Evolutionary conservation across 1,140 invertebrate genomes (phyloP), one percentile per base, ranked within the genome.

Genomic region (Trichonephila clavata): DNA sequence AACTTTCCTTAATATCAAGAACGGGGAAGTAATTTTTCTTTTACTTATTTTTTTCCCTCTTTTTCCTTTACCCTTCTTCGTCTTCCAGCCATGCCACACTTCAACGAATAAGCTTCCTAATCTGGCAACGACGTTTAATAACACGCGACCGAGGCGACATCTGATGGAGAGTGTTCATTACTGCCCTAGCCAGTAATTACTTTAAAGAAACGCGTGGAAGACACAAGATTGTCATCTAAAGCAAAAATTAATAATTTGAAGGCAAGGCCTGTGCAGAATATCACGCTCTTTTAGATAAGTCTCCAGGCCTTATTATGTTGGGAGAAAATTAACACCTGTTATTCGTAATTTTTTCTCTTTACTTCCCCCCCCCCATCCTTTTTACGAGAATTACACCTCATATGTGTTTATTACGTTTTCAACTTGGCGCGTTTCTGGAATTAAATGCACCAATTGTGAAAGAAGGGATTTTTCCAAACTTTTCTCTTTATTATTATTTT

Each of bases 311-410:
- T 93, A 93, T 93, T 93, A 88, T 93, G 92, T 87, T 24, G 68
- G 65, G 92, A 93, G 92, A 93, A 93, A 93, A 93, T 93, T 88
- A 93, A 93, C 92, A 93, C 92, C 92, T 93, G 92, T 93, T 93
- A 93, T 93, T 87, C 86, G 43, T 57, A 43, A 50, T 65, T 93
- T 93, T 93, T 93, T 87, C 21, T 77, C 4, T 81, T n/a, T 20
- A 32, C n/a, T 27, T n/a, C n/a, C n/a, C n/a, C n/a, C 84, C 24
- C 81, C 16, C 84, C 24, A 63, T 88, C 43, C 20, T 90, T 39
- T 80, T 87, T 39, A 32, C 68, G 86, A 93, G 83, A 88, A 65
- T 93, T 93, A 93, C 92, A 93, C 83, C 86, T 93, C 92, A 93
- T 93, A 93, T 93, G 92, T 93, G 84, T 93, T 93, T 93, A 93